phyloP scores from a whole-genome alignment of 1,140 invertebrate species.

The Halyomorpha halys region DNA sequence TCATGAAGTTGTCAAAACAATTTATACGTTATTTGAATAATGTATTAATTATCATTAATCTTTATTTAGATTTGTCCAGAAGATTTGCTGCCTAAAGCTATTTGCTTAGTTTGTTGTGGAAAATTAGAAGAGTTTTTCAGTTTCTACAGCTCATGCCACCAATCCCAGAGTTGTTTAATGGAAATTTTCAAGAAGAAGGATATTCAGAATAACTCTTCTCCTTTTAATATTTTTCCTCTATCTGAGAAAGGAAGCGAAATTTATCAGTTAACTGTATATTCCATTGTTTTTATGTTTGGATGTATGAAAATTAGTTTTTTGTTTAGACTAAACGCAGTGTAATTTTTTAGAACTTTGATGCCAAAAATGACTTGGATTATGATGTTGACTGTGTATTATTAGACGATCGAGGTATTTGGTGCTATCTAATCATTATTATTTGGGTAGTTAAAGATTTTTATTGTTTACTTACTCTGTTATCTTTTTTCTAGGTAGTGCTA shows the following conservation, averaged over 20 bases:
- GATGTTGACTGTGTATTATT: slow-evolving; percentile 2
- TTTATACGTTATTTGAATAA: neutral
- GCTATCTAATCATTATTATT: neutral
- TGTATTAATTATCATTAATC: slow-evolving; percentile 10
- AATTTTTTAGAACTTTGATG: slow-evolving; percentile 9
- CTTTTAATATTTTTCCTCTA: slow-evolving; percentile 6
- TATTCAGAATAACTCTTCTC: neutral
- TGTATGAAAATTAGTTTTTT: no score
- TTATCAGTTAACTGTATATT: neutral
- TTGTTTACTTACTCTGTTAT: no score
- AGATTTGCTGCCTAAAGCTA: slow-evolving; percentile 30
- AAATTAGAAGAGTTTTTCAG: slow-evolving; percentile 28
- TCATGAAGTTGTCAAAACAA: neutral
- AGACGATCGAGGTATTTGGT: slow-evolving; percentile 7
- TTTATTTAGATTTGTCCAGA: slow-evolving; percentile 28
- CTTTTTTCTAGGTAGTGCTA: no score
- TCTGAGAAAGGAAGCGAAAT: neutral
- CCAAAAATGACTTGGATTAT: neutral
- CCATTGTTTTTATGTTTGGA: neutral
- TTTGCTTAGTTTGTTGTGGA: slow-evolving; percentile 31
- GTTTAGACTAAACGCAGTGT: neutral
- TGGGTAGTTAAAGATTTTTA: no score
- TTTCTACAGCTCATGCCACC: slow-evolving; percentile 27
- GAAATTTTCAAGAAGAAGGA: slow-evolving; percentile 21
- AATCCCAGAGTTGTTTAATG: slow-evolving; percentile 21